These are phyloP conservation scores for Parthenolecanium corni DNA, from an alignment of 2,888 invertebrate genomes.

Conservation along the genomic window DNA sequence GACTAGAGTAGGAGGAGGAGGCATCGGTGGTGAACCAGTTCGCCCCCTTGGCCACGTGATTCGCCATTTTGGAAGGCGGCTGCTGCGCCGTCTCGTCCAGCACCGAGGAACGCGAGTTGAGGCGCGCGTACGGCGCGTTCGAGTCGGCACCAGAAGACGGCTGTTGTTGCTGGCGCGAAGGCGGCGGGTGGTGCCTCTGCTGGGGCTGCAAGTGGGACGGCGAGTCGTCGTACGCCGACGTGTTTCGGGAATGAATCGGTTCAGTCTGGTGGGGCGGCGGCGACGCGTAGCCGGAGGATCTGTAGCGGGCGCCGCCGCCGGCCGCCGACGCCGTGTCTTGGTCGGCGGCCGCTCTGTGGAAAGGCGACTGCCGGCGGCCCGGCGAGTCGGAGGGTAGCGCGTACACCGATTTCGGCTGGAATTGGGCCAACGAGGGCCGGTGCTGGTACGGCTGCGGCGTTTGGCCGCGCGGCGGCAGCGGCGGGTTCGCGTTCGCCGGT, in stretches of 20 bases:
- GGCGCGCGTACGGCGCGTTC: slow-evolving; percentile 2
- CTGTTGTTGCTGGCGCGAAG: not conserved
- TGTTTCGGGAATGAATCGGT: slow-evolving; percentile 20
- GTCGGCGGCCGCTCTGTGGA: not conserved
- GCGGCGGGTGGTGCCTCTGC: not conserved
- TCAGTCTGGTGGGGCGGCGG: slow-evolving; percentile 13
- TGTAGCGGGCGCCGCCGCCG: not conserved
- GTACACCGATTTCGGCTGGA: slow-evolving; percentile 25
- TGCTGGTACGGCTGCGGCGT: slow-evolving; percentile 15
- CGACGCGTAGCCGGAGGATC: not conserved
- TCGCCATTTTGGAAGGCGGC: not conserved
- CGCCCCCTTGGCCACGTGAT: not conserved
- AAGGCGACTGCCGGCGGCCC: slow-evolving; percentile 13
- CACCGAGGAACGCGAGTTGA: slow-evolving; percentile 7
- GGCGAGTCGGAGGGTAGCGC: slow-evolving; percentile 27
- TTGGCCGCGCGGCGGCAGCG: slow-evolving; percentile 22
- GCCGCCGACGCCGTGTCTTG: not conserved
- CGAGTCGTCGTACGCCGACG: not conserved
- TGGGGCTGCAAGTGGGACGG: too few species aligned
- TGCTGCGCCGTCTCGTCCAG: slow-evolving; percentile 34
- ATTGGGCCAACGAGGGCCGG: slow-evolving; percentile 10
- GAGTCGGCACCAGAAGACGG: slow-evolving; percentile 3
- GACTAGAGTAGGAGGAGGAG: slow-evolving; percentile 15
- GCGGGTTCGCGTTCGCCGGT: too few species aligned
- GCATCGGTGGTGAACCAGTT: not conserved